Base-by-base conservation (phyloP, 1,140 invertebrate species). In the Helicoverpa armigera region DNA sequence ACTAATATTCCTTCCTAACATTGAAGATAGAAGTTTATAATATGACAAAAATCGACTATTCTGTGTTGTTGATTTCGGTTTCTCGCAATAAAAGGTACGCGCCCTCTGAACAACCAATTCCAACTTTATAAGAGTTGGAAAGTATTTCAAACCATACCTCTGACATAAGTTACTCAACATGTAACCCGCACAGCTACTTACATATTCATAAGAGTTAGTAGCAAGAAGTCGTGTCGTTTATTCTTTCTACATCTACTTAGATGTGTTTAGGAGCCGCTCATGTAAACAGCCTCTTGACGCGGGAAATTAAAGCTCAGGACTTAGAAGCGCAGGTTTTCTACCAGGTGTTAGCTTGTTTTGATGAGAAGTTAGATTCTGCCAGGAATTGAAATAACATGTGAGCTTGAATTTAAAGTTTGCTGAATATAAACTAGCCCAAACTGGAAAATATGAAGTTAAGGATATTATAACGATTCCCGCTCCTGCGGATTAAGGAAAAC, bases 231-330 rank as follows among this genome's bases (percentile, higher is more conserved):
- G 10, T 75, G 51, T 50, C 56, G 58, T 75, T 75, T 60, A 75
- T 60, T 75, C 73, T 75, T 75, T 75, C 73, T 50, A 14, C 73
- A 61, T 75, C 51, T 75, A 43, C 72, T 53, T 54, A 73, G 70
- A 73, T 73, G 70, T 73, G 70, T 58, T 73, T 73, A 73, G 53
- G 18, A 73, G 29, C 14, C 29, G 35, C 43, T 53, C 51, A 29
- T 75, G 82, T 81, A 81, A 85, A 87, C 79, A 77, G 80, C 77
- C 85, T 79, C 82, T 83, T 75, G 79, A 80, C 80, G 79, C 78
- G 76, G 79, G 53, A 81, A 82, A 87, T 87, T 87, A 87, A 84
- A 79, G 81, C 72, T 72, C n/a, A 14, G 35, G 63, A 74, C 67
- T 54, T 76, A 69, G 56, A 69, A 65, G 14, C 10, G 35, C 16